phyloP scores from a whole-genome alignment of 64 coral and sea anemone genomes.

The Hydrozoanthus tunicans region DNA sequence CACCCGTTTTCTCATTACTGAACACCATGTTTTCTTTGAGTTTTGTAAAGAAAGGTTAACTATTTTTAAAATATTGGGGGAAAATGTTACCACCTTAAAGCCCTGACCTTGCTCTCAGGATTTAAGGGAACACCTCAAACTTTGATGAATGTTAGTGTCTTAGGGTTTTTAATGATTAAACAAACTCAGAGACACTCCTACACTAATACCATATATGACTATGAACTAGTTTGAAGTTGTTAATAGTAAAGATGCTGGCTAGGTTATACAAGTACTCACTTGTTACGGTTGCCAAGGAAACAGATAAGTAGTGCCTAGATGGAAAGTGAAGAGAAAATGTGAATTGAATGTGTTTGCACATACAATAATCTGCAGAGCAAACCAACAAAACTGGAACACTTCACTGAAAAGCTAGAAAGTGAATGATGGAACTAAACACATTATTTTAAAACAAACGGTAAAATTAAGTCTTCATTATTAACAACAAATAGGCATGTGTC shows the following conservation, averaged over 20 bases:
- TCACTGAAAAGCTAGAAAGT: neutral
- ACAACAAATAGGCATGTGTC: too few species aligned
- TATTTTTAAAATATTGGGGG: too few species aligned
- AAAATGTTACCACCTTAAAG: too few species aligned
- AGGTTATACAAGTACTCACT: slow-evolving; percentile 39
- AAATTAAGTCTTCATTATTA: neutral
- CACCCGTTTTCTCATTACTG: too few species aligned
- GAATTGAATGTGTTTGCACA: slow-evolving; percentile 27
- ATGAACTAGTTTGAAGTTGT: slow-evolving; percentile 4
- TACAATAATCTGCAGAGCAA: neutral
- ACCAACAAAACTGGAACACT: neutral
- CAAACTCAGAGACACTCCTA: too few species aligned
- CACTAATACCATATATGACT: too few species aligned
- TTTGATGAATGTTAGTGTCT: too few species aligned
- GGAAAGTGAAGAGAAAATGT: slow-evolving; percentile 46
- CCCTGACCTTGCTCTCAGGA: too few species aligned
- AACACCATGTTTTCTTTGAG: too few species aligned
- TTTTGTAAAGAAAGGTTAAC: too few species aligned
- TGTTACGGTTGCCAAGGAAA: slow-evolving; percentile 63
- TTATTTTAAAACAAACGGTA: neutral
- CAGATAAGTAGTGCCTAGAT: slow-evolving; percentile 63
- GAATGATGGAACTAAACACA: neutral
- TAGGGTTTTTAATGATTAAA: too few species aligned
- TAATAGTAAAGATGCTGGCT: neutral
- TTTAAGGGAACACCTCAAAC: too few species aligned